Base-by-base conservation (phyloP, 2,797 vertebrate species). In the Rhinoraja longicauda region DNA sequence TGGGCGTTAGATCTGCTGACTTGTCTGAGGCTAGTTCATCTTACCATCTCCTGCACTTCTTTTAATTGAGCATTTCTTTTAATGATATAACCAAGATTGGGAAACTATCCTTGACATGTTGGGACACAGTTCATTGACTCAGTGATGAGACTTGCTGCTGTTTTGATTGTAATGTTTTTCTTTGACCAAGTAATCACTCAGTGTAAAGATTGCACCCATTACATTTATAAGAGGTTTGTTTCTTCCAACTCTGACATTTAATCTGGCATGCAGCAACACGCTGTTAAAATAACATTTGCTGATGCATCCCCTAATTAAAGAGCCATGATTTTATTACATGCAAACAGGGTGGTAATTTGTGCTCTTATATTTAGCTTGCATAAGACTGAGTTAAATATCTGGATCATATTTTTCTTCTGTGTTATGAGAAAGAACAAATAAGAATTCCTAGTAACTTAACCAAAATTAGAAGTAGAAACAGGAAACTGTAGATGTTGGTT, bases 301-400 rank as follows among this genome's bases (percentile, higher is more conserved):
- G 84, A 17, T 29, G 10, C n/a, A 67, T 59, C 84, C 84, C 36
- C n/a, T 64, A 64, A 88, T 88, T n/a, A 88, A 88, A 88, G n/a
- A 88, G 32, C 59, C 24, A n/a, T 36, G 64, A 88, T 88, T 88
- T 7, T 59, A n/a, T 64, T 88, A 32, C 29, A 67, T 67, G 32
- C 8, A 17, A 64, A 36, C n/a, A 19, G 59, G n/a, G 59, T 29
- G 8, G 15, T 10, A 32, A 36, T n/a, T 88, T 64, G 57, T 32
- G 19, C 15, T 57, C 45, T 24, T 86, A n/a, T 88, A 21, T 67
- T 88, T 67, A 82, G 79, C 57, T 64, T 7, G 84, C n/a, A 32
- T 88, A 88, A 17, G 82, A 29, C 82, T 62, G 62, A 59, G 53
- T 62, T 86, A 8, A 29, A n/a, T 29, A n/a, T 1, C 8, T 26